A percentile compares a stretch with the other conserved stretches of the same genome.
These are phyloP conservation scores for Lepus oiostolus DNA, from an alignment of 2,797 vertebrate genomes.

Conservation along the genomic window DNA sequence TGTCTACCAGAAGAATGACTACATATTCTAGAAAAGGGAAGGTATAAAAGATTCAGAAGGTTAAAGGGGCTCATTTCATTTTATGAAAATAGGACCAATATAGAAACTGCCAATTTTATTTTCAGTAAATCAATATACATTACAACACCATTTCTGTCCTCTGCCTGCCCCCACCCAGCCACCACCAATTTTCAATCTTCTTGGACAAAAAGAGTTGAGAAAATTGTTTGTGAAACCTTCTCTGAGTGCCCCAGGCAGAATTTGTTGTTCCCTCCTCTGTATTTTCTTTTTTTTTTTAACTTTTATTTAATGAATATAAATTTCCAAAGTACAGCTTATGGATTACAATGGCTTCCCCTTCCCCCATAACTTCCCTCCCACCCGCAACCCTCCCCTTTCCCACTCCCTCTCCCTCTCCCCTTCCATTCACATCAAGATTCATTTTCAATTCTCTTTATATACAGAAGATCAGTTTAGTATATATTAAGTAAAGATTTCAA, in stretches of 20 bases:
- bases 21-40: not conserved
- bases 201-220: not conserved
- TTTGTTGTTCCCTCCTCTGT: not conserved
- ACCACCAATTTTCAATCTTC: not conserved
- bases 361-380: no score
- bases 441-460: no score
- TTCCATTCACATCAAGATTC: no score
- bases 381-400: no score
- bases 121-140: not conserved
- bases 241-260: not conserved
- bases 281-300: not conserved
- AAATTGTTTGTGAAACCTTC: constrained; percentile 4
- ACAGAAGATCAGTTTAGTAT: no score
- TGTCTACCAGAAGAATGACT: not conserved
- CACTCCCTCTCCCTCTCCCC: no score
- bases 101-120: constrained; percentile 1
- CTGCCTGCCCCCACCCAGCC: no score
- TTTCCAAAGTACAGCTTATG: no score
- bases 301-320: no score
- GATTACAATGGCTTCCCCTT: no score
- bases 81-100: not conserved
- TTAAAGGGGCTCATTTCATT: not conserved
- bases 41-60: not conserved
- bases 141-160: not conserved
- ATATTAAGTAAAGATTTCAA: no score